Percentiles rank a stretch among this genome's conserved stretches.
These are phyloP conservation scores for Ginglymostoma cirratum DNA, from an alignment of 2,113 vertebrate species.

Conservation along the genomic window DNA sequence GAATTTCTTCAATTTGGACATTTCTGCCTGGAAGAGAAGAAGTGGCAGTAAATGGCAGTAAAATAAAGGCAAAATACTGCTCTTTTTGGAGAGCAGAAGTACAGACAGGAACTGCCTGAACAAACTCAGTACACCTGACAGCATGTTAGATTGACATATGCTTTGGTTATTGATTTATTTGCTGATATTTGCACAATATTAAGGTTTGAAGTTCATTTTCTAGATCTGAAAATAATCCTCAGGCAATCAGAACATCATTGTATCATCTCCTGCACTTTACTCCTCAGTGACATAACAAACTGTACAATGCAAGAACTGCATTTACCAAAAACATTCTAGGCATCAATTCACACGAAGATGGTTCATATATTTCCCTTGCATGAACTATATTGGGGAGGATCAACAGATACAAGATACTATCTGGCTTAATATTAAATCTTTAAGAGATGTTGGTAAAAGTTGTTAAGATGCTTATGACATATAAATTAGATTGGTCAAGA, in stretches of 20 bases:
- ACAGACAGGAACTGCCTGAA: no score
- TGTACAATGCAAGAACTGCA: neutral
- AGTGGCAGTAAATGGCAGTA: no score
- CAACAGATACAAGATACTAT: neutral
- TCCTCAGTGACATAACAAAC: neutral
- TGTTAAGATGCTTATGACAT: neutral
- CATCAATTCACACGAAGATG: neutral
- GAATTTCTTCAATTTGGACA: no score
- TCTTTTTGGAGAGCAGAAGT: no score
- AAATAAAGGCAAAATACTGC: no score
- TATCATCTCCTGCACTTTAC: neutral
- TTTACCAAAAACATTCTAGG: neutral
- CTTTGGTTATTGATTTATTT: conserved; percentile 10
- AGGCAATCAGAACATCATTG: neutral
- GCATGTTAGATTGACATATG: no score
- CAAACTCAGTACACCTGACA: no score
- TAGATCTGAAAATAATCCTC: neutral
- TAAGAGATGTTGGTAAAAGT: neutral
- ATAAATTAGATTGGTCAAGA: neutral
- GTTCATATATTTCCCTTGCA: neutral
- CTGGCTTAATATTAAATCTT: neutral
- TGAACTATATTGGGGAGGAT: neutral
- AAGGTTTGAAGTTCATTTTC: neutral
- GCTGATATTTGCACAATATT: neutral
- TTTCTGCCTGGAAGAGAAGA: no score